Base-by-base conservation (phyloP, 2,113 vertebrate species). In the Labeo catla region DNA sequence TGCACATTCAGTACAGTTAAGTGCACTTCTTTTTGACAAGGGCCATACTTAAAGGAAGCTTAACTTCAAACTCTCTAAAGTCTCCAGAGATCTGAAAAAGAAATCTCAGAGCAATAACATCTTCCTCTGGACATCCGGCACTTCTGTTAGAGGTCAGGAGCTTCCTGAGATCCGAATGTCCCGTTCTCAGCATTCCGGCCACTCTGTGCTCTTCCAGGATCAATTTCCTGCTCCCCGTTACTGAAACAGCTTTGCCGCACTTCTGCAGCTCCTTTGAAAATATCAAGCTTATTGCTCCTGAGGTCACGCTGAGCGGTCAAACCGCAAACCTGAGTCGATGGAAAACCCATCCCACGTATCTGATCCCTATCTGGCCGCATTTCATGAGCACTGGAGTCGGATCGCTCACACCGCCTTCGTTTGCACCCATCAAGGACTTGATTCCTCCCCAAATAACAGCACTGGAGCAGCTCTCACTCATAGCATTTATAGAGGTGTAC, bases 321-420 rank as follows among this genome's bases (percentile, higher is more conserved):
- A 83, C 88, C 89, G 52, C 91, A 83, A 88, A 82, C 89, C 83
- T 83, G 86, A 83, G 83, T 89, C 81, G 87, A 93, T 91, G 72
- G 70, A 81, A 79, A 66, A 90, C 89, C 85, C 84, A 90, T 87
- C 54, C 70, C 90, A 88, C 82, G 86, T 86, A 63, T 82, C 50
- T 82, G 91, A 92, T 92, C 91, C 89, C 89, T 86, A 91, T 86
- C 87, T 45, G 89, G 84, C 90, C 89, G 90, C 89, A 36, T 86
- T 85, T 86, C 10, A 83, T 88, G 54, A 52, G 68, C 4, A 1
- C 68, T 85, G 0, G 47, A 57, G 66, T 72, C 77, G 79, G 70
- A 79, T 86, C 84, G 81, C 90, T 91, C 80, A 88, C n/a, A 10
- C 76, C 52, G 65, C 59, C 68, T 73, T 57, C n/a, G 0, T 36